Percentiles rank a stretch among this genome's conserved stretches.
Evolutionary conservation across 2,113 vertebrate species (phyloP).

Genomic region (Dasyprocta punctata): DNA sequence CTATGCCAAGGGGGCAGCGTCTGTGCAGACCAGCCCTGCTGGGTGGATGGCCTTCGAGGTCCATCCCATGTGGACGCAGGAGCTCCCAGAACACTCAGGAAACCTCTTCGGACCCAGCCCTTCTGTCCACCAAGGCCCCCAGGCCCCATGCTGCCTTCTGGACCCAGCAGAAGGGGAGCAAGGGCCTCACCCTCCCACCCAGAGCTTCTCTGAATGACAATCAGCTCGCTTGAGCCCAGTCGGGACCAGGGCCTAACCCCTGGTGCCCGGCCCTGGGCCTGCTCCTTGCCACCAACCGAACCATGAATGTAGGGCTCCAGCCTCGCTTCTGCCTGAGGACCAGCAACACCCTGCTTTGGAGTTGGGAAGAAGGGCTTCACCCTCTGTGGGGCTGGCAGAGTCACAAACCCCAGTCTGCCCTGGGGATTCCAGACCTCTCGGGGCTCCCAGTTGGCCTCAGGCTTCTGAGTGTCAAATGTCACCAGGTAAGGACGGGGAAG

Average conservation of each 20-base stretch:
- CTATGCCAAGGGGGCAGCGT: not conserved
- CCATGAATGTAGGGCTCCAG: slow-evolving; percentile 69
- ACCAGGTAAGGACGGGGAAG: not conserved
- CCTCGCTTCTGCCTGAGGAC: slow-evolving; percentile 61
- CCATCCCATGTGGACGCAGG: slow-evolving; percentile 48
- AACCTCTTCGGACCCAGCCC: slow-evolving; percentile 68
- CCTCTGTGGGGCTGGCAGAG: slow-evolving; percentile 7
- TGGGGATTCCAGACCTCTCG: slow-evolving; percentile 25
- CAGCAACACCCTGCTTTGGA: slow-evolving; percentile 50
- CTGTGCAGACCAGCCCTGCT: slow-evolving; percentile 46
- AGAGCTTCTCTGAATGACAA: slow-evolving; percentile 80
- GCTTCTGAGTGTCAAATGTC: slow-evolving; percentile 60
- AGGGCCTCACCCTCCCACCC: slow-evolving; percentile 48
- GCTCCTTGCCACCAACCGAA: slow-evolving; percentile 63
- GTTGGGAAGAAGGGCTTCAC: slow-evolving; percentile 48
- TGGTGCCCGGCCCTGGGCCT: slow-evolving; percentile 13
- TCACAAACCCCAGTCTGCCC: slow-evolving; percentile 26
- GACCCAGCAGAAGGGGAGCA: slow-evolving; percentile 32
- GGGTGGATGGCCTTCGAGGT: not conserved
- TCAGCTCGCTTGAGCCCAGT: slow-evolving; percentile 73
- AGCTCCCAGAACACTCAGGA: slow-evolving; percentile 82
- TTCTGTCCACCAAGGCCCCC: slow-evolving; percentile 55
- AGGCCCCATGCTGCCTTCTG: slow-evolving; percentile 54
- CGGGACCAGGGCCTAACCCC: slow-evolving; percentile 47
- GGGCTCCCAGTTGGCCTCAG: slow-evolving; percentile 67